Evolutionary conservation across 2,888 invertebrate genomes (phyloP), one percentile per base, ranked within the genome.

Genomic region (Latrodectus elegans): DNA sequence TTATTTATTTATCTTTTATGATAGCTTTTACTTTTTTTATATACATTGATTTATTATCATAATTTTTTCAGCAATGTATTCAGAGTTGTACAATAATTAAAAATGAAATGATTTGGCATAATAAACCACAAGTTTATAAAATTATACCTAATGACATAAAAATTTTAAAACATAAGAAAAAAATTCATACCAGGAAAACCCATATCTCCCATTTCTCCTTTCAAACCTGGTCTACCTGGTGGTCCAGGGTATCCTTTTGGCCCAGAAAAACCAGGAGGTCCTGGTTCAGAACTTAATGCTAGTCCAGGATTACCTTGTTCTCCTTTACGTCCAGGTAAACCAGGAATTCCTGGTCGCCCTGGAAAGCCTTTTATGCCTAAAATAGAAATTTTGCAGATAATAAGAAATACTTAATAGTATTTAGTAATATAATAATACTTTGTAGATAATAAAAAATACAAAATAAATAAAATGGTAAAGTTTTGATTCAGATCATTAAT

Each of bases 331-430:
- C 89, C 89, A 60, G 79, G 75, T 22, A 87, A 55, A 17, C 90
- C 90, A 17, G 89, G 84, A 14, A 81, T 52, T 8, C 91, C 38
- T 95, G 93, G 55, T 95, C 92, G 4, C 93, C 91, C 8, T 95
- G 96, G 68, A 94, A 92, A 92, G 75, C 97, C 97, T 75, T 93
- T 92, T 71, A 92, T 92, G 71, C 95, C 95, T 67, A 71, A 11
- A 71, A 17, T 15, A 55, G 8, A 70, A 70, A 26, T 38, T 38
- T 38, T 38, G 38, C 4, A 6, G 38, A 38, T 38, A 38, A 38
- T 4, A 38, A 38, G 6, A 38, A 22, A 22, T 22, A 22, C 22
- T 22, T 22, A 22, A 22, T 22, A 22, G 22, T 22, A 22, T 1
- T 22, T 22, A 22, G 22, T 22, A 22, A 22, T 22, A 22, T 22